These are phyloP conservation scores for Manis javanica DNA, from an alignment of 2,797 vertebrate species.

Conservation along the genomic window DNA sequence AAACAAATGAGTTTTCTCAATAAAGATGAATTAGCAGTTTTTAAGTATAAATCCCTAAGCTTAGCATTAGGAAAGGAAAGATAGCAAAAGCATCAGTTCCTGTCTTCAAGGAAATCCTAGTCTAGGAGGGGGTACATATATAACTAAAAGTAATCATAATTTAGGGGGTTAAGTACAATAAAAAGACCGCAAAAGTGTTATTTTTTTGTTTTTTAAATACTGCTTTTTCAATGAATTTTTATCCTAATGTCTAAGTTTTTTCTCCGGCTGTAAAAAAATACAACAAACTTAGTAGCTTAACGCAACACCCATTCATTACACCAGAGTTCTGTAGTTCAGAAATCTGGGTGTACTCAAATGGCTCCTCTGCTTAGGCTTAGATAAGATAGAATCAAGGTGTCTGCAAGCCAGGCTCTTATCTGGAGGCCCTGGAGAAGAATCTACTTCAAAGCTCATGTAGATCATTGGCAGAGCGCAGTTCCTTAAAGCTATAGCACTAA, in stretches of 20 bases:
- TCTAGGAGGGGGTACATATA: neutral
- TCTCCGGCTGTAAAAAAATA: neutral
- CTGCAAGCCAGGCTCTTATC: neutral
- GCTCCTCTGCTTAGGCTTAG: neutral
- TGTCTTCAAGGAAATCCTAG: neutral
- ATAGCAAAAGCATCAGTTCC: neutral
- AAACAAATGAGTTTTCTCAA: conserved; percentile 35
- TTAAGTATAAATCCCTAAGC: neutral
- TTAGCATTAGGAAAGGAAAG: neutral
- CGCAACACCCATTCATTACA: neutral
- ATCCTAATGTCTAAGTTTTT: neutral
- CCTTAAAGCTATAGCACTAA: neutral
- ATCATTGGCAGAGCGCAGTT: neutral
- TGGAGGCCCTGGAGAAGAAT: neutral
- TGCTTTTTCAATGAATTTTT: neutral
- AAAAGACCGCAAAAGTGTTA: neutral
- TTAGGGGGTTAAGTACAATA: neutral
- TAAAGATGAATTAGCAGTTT: neutral
- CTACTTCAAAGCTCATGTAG: neutral
- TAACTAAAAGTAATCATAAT: neutral
- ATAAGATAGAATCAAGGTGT: neutral
- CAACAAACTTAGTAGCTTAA: neutral
- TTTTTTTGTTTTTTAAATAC: neutral
- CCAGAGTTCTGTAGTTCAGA: neutral
- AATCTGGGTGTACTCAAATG: neutral